phyloP scores from a whole-genome alignment of 2,888 invertebrate species.

The Melanostoma mellinum region DNA sequence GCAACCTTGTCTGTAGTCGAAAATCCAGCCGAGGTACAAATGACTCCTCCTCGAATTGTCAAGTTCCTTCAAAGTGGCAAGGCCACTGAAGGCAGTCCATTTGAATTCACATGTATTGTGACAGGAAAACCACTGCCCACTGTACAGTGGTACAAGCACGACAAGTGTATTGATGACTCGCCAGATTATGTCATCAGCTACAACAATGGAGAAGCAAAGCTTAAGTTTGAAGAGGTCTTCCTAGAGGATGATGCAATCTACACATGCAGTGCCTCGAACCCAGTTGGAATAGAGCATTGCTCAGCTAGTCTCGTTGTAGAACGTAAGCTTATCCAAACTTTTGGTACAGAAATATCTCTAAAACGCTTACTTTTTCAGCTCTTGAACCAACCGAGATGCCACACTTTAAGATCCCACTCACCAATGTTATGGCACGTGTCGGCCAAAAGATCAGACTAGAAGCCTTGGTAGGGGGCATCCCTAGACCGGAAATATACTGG shows the following conservation, averaged over 20 bases:
- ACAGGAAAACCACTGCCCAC: slow-evolving; percentile 90
- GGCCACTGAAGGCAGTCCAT: slow-evolving; percentile 86
- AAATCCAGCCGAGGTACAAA: slow-evolving; percentile 85
- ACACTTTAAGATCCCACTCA: slow-evolving; percentile 85
- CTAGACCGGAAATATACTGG: slow-evolving; percentile 86
- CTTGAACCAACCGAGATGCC: slow-evolving; percentile 86
- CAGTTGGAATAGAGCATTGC: slow-evolving; percentile 86
- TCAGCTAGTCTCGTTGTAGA: slow-evolving; percentile 86
- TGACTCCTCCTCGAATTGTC: slow-evolving; percentile 86
- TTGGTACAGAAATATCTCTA: neutral
- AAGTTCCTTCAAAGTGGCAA: slow-evolving; percentile 85
- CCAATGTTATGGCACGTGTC: slow-evolving; percentile 88
- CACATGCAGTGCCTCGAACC: slow-evolving; percentile 87
- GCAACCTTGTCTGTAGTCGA: slow-evolving; percentile 89
- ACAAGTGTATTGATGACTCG: slow-evolving; percentile 87
- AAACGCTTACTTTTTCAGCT: slow-evolving; percentile 81
- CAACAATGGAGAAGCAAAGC: slow-evolving; percentile 90
- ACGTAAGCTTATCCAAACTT: slow-evolving; percentile 83
- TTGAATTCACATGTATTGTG: slow-evolving; percentile 87
- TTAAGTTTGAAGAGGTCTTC: slow-evolving; percentile 87
- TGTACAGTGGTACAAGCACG: slow-evolving; percentile 90
- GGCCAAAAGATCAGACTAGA: slow-evolving; percentile 89
- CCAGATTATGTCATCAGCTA: slow-evolving; percentile 89
- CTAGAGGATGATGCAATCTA: slow-evolving; percentile 88
- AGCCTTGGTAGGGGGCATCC: slow-evolving; percentile 86